Evolutionary conservation across 2,797 vertebrate species (phyloP).

Genomic region (Gambelia wislizenii): DNA sequence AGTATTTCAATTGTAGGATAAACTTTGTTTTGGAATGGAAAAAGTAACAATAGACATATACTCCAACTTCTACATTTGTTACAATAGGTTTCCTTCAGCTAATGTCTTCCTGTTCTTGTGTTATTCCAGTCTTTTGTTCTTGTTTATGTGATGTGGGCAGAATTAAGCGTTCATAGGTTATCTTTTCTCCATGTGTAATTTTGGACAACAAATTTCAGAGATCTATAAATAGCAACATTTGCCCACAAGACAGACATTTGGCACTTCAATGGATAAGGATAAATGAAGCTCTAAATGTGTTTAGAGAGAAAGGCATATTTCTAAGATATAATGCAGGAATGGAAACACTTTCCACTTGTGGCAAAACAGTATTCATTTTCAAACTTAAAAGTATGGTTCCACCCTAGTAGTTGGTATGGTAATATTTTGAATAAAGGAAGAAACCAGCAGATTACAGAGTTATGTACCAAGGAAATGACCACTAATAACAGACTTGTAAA

Average conservation of each 20-base stretch:
- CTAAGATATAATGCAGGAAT: constrained; percentile 3
- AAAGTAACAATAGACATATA: neutral
- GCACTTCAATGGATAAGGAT: constrained; percentile 5
- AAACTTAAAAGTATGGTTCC: constrained; percentile 30
- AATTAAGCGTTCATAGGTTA: neutral
- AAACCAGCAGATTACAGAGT: constrained; percentile 39
- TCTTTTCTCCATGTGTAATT: neutral
- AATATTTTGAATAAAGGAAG: constrained; percentile 20
- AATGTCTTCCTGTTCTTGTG: neutral
- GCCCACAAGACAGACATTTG: neutral
- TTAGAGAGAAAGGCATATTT: neutral
- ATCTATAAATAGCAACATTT: constrained; percentile 7
- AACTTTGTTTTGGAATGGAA: neutral
- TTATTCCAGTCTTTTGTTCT: constrained; percentile 21
- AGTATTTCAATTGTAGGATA: neutral
- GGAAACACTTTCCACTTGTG: constrained; percentile 22
- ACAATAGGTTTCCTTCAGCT: neutral
- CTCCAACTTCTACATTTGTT: neutral
- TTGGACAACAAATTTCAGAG: neutral
- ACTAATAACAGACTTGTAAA: constrained; percentile 40
- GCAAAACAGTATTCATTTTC: constrained; percentile 27
- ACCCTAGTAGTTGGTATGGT: constrained; percentile 28
- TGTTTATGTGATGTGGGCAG: neutral
- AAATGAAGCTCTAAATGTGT: constrained; percentile 1
- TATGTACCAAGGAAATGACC: constrained; percentile 26